Base-by-base conservation (phyloP, 1,140 invertebrate species). In the Prorops nasuta region DNA sequence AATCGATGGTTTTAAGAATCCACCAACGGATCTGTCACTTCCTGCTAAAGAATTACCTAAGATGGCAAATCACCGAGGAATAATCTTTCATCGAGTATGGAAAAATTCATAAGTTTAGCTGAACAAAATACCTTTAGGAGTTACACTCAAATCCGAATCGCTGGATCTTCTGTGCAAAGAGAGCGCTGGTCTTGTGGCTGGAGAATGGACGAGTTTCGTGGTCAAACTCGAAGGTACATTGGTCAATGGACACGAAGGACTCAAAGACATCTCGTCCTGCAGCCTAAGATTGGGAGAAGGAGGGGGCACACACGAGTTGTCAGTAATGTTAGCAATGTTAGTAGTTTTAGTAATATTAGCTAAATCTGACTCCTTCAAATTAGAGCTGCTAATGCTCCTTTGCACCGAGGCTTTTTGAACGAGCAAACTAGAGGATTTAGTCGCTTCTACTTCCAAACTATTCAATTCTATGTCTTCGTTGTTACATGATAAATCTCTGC, bases 131-230 rank as follows among this genome's bases (percentile, higher is more conserved):
- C 93, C 91, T 89, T 93, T 95, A 2, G 92, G 92, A 4, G 92
- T 92, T 24, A 93, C 86, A 77, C 89, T 94, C 38, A 96, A 77
- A 76, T 97, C 94, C 2, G 94, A 96, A 72, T 96, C 94, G 3
- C 93, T 96, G 0, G 92, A 94, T 49, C 93, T 80, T 38, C 92
- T 78, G 64, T 88, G 86, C 44, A 88, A 84, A 46, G 74, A 76
- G 51, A 61, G 53, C 2, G 49, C 79, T 72, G 50, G 56, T 69
- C 77, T 81, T 38, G 67, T 80, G 2, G 77, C 76, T 54, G 81
- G 79, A 46, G 82, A 81, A 44, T 81, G 79, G 3, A 70, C 62
- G n/a, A 66, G 53, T 48, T 72, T 61, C 51, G 73, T 40, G 0
- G 60, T 54, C 50, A 64, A 39, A 18, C 63, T 51, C 1, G 53